Evolutionary conservation across 2,888 invertebrate species (phyloP).

Genomic region (Campaea margaritaria): DNA sequence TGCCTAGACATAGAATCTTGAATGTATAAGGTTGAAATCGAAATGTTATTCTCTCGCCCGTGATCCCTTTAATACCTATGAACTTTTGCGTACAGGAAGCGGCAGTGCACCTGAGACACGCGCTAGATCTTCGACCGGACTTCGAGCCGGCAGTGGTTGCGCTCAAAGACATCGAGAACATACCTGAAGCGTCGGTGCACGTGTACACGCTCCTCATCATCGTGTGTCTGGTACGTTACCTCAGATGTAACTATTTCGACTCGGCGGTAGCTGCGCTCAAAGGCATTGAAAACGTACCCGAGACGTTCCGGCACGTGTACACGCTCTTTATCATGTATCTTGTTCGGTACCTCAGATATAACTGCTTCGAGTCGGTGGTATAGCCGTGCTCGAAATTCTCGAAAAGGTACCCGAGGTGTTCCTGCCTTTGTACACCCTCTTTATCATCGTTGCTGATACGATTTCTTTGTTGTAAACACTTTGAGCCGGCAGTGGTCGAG

Average conservation of each 20-base stretch:
- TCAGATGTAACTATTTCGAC: constrained; percentile 83
- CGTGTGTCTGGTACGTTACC: constrained; percentile 89
- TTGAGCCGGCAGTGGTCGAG: constrained; percentile 92
- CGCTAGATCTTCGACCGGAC: constrained; percentile 93
- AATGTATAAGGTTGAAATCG: too few relatives aligned
- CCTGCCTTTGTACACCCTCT: too few relatives aligned
- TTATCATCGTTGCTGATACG: constrained; percentile 93
- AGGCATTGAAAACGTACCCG: constrained; percentile 93
- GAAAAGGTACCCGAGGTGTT: too few relatives aligned
- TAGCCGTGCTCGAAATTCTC: too few relatives aligned
- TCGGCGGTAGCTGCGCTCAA: constrained; percentile 91
- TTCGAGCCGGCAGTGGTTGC: constrained; percentile 93
- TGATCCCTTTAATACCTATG: neutral
- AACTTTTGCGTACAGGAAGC: constrained; percentile 87
- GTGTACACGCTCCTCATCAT: constrained; percentile 95
- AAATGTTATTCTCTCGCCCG: too few relatives aligned
- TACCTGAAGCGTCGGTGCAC: constrained; percentile 92
- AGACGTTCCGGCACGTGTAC: constrained; percentile 93
- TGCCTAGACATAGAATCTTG: too few relatives aligned
- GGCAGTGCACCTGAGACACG: constrained; percentile 91
- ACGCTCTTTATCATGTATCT: too few relatives aligned
- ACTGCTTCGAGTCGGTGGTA: too few relatives aligned
- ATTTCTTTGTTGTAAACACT: constrained; percentile 64
- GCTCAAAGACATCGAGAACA: constrained; percentile 92
- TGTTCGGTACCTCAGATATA: too few relatives aligned